These are phyloP conservation scores for Troides aeacus DNA, from an alignment of 2,888 invertebrate genomes.

Conservation along the genomic window DNA sequence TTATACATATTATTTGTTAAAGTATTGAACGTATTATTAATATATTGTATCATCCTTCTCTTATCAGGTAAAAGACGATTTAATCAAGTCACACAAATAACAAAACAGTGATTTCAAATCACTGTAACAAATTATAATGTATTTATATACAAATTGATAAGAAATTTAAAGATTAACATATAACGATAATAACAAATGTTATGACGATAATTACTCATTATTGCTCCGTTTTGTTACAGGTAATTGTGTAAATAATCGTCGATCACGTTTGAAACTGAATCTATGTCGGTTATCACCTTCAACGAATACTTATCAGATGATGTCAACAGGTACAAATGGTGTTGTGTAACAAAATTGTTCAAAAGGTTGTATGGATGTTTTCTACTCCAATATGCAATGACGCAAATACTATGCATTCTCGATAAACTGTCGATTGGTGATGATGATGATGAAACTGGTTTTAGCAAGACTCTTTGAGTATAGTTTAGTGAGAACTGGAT, in stretches of 20 bases:
- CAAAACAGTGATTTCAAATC: neutral
- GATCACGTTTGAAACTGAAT: conserved; percentile 20
- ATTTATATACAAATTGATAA: neutral
- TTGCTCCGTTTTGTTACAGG: conserved; percentile 23
- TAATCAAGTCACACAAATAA: neutral
- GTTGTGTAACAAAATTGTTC: neutral
- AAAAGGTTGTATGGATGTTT: too few species aligned
- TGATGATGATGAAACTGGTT: neutral
- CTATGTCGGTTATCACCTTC: conserved; percentile 5
- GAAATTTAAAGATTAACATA: neutral
- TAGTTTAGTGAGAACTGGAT: neutral
- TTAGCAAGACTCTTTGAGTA: neutral
- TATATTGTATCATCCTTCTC: too few species aligned
- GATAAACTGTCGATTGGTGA: neutral
- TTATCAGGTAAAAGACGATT: too few species aligned
- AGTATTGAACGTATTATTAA: too few species aligned
- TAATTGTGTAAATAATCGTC: conserved; percentile 22
- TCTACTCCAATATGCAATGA: too few species aligned
- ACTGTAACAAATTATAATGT: neutral
- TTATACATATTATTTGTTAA: too few species aligned
- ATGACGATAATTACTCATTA: conserved; percentile 19
- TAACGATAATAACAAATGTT: conserved; percentile 7
- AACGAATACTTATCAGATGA: neutral
- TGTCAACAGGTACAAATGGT: conserved; percentile 2
- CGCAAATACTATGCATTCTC: too few species aligned